Percentiles rank a stretch among this genome's conserved stretches.
phyloP scores from a whole-genome alignment of 2,888 invertebrate species.

The Drosophila nigricruria region DNA sequence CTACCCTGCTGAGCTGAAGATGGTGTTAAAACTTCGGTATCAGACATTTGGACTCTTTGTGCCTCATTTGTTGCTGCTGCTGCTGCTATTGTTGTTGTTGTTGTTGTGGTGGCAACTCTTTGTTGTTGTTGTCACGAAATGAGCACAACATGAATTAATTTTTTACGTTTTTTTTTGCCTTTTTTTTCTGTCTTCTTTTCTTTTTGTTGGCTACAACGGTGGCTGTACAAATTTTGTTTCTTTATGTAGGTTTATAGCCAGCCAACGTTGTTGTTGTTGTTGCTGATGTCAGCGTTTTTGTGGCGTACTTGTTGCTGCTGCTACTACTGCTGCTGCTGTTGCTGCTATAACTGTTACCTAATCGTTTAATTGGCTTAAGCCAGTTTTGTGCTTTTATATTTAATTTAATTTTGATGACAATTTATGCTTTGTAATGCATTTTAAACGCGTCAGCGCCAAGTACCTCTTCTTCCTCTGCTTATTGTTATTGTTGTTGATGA shows the following conservation, averaged over 20 bases:
- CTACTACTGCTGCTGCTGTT: conserved; percentile 34
- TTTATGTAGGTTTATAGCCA: conserved; percentile 78
- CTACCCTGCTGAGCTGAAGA: conserved; percentile 4
- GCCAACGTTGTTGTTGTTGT: conserved; percentile 33
- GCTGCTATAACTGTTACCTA: conserved; percentile 78
- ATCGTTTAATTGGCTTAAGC: conserved; percentile 82
- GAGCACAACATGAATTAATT: conserved; percentile 80
- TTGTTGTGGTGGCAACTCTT: conserved; percentile 17
- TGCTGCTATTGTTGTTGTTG: conserved; percentile 13
- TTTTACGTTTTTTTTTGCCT: conserved; percentile 46
- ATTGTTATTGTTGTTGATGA: conserved; percentile 32
- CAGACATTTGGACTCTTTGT: conserved; percentile 29
- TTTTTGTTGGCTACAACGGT: conserved; percentile 46
- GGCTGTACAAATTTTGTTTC: conserved; percentile 60
- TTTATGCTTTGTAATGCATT: conserved; percentile 77
- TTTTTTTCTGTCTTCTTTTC: conserved; percentile 33
- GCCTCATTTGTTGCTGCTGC: conserved; percentile 32
- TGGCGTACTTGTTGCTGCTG: conserved; percentile 31
- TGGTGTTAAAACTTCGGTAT: conserved; percentile 47
- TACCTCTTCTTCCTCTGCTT: conserved; percentile 2
- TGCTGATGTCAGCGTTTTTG: conserved; percentile 35
- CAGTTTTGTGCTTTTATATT: conserved; percentile 61
- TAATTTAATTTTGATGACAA: conserved; percentile 78
- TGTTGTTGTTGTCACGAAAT: conserved; percentile 63
- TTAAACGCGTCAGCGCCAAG: conserved; percentile 73